These are phyloP conservation scores for Chrysomela aeneicollis DNA, from an alignment of 2,888 invertebrate species.

Conservation along the genomic window DNA sequence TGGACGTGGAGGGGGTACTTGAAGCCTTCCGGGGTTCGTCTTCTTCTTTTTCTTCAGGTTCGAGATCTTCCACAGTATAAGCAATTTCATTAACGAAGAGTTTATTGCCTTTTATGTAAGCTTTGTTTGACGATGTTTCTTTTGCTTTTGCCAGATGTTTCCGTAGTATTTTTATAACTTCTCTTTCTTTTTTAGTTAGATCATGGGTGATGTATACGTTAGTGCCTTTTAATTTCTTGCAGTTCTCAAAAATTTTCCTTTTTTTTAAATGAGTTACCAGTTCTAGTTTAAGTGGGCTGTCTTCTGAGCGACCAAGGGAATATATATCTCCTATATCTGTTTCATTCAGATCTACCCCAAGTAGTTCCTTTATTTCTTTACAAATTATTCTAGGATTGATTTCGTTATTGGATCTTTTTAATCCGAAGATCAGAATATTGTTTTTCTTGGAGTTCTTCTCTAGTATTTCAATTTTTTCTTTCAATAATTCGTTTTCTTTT, in stretches of 20 bases:
- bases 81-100: not conserved
- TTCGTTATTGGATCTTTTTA: not conserved
- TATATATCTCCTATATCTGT: too few species aligned
- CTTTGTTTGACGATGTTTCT: not conserved
- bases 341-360: too few species aligned
- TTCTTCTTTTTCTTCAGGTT: not conserved
- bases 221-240: not conserved
- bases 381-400: not conserved
- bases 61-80: not conserved
- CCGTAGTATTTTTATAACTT: too few species aligned
- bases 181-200: not conserved
- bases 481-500: slow-evolving; percentile 1
- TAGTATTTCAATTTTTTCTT: not conserved
- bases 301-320: not conserved
- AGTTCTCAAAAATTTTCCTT: not conserved
- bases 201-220: not conserved
- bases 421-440: not conserved
- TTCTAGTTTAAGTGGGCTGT: not conserved
- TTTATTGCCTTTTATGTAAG: not conserved
- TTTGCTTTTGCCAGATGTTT: too few species aligned
- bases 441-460: not conserved
- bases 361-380: not conserved
- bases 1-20: not conserved
- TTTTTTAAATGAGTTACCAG: not conserved
- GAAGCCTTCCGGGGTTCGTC: not conserved